Conservation (phyloP, 2,888 invertebrate genomes). For the Athalia cordata region DNA sequence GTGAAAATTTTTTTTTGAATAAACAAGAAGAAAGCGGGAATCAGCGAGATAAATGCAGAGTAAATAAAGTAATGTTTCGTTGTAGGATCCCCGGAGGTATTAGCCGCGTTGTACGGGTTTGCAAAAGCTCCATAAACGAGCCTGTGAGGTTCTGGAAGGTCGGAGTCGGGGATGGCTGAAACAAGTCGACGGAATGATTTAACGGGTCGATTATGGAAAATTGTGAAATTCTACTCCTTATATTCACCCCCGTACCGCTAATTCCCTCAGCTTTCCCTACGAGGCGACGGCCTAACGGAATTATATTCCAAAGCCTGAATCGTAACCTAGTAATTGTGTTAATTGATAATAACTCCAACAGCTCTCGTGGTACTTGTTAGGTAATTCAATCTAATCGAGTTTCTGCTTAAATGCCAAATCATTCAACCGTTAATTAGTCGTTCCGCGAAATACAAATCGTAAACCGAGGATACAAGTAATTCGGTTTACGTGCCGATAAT, state of each 20-base stretch:
- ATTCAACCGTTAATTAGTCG: neutral
- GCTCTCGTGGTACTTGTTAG: constrained; percentile 6
- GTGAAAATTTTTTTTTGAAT: constrained; percentile 50
- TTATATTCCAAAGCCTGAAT: constrained; percentile 63
- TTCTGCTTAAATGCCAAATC: constrained; percentile 22
- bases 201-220: constrained; percentile 52
- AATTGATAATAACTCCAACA: constrained; percentile 63
- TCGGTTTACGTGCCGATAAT: no score
- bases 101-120: no score
- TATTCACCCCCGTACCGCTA: neutral
- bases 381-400: constrained; percentile 21
- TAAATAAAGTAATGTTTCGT: no score
- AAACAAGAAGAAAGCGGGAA: no score
- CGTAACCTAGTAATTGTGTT: constrained; percentile 60
- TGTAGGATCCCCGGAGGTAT: no score
- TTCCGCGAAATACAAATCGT: neutral
- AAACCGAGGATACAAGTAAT: no score
- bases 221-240: constrained; percentile 29
- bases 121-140: constrained; percentile 46
- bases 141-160: neutral
- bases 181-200: constrained; percentile 54
- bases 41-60: no score
- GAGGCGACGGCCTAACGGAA: constrained; percentile 61
- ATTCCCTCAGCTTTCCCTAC: neutral
- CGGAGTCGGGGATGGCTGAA: constrained; percentile 37